Percentiles rank a stretch among this genome's conserved stretches.
These are phyloP conservation scores for Aythya baeri DNA, from an alignment of 2,113 vertebrate species.

Conservation along the genomic window DNA sequence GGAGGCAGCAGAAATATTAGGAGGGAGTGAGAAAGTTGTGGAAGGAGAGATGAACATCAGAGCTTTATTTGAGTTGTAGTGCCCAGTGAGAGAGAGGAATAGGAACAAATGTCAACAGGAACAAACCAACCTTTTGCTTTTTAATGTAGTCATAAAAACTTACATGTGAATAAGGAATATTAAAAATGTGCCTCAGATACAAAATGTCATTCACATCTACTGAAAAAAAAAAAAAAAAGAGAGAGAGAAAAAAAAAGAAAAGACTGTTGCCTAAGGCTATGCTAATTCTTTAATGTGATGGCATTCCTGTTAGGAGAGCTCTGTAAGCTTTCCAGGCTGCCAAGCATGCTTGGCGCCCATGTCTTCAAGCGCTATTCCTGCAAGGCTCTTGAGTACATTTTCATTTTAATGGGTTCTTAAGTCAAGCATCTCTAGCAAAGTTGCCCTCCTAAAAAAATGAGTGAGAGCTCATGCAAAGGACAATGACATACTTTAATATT, in stretches of 20 bases:
- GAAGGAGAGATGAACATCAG: conserved; percentile 7
- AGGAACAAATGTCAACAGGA: conserved; percentile 62
- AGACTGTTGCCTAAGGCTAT: conserved; percentile 20
- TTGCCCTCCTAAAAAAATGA: conserved; percentile 69
- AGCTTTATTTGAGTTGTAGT: neutral
- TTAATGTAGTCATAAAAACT: conserved; percentile 57
- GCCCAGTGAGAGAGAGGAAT: neutral
- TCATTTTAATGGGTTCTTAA: conserved; percentile 77
- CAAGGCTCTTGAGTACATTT: conserved; percentile 66
- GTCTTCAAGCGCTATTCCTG: conserved; percentile 23
- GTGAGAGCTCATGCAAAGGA: conserved; percentile 56
- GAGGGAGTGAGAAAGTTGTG: neutral
- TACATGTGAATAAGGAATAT: neutral
- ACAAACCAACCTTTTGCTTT: conserved; percentile 53
- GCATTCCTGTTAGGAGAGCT: conserved; percentile 49
- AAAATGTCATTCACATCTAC: conserved; percentile 55
- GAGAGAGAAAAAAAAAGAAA: neutral
- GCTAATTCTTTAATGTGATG: conserved; percentile 68
- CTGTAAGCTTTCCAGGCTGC: conserved; percentile 56
- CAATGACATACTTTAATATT: conserved; percentile 63
- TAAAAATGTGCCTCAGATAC: conserved; percentile 43
- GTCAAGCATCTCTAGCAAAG: conserved; percentile 70
- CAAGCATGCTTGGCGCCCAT: conserved; percentile 16
- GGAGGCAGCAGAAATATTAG: neutral
- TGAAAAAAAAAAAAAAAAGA: neutral